Evolutionary conservation across 2,797 vertebrate species (phyloP).

Genomic region (Furcifer pardalis): DNA sequence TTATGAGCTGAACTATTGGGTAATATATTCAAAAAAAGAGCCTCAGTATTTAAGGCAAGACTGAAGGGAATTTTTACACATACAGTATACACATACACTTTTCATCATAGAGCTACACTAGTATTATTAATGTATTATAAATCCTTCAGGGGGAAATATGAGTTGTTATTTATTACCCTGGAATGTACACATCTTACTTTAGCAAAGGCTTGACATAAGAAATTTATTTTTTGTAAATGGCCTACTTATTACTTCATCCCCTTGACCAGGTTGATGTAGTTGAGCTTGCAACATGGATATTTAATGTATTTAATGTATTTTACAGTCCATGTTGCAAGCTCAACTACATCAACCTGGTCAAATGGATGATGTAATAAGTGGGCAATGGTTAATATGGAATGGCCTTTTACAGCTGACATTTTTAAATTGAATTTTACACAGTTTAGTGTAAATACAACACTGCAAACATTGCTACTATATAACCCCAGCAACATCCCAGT

Average conservation of each 20-base stretch:
- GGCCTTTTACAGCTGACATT: not conserved
- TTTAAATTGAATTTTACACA: not conserved
- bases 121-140: not conserved
- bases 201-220: not conserved
- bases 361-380: not conserved
- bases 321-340: too few relatives aligned
- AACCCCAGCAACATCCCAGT: not conserved
- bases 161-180: not conserved
- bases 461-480: not conserved
- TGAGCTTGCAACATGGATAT: not conserved
- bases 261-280: not conserved
- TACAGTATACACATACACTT: not conserved
- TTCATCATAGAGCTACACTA: not conserved
- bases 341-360: too few relatives aligned
- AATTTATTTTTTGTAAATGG: not conserved
- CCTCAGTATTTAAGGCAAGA: conserved; percentile 35
- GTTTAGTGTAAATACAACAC: not conserved
- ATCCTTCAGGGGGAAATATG: not conserved
- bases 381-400: not conserved
- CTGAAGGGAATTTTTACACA: not conserved
- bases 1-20: not conserved
- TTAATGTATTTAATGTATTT: too few relatives aligned
- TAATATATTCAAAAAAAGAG: conserved; percentile 31
- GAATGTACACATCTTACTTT: not conserved
- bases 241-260: not conserved